Conservation (phyloP, 2,888 invertebrate species). For the Zeuzera pyrina region DNA sequence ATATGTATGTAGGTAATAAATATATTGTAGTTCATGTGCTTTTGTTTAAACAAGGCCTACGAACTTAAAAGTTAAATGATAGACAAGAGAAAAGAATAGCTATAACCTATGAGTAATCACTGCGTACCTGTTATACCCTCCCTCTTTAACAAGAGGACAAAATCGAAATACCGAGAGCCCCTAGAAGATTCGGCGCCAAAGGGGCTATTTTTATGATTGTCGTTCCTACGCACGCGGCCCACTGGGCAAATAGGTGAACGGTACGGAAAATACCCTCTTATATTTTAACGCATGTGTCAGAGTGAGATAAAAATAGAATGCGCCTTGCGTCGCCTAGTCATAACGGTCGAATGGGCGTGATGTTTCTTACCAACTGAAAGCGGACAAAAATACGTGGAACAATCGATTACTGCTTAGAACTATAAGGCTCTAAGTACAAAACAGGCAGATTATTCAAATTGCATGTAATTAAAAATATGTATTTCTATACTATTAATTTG, state of each 20-base stretch:
- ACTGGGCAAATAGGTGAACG: constrained; percentile 65
- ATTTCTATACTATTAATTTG: no score
- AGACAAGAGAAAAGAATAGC: no score
- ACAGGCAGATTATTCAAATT: constrained; percentile 1
- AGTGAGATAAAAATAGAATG: constrained; percentile 56
- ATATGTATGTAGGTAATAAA: no score
- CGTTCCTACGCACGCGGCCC: constrained; percentile 67
- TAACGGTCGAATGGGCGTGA: constrained; percentile 74
- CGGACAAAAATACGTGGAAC: constrained; percentile 71
- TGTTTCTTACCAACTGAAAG: constrained; percentile 71
- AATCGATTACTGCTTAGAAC: constrained; percentile 51
- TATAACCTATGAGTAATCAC: no score
- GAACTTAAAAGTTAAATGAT: no score
- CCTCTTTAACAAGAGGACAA: constrained; percentile 58
- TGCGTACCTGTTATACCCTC: constrained; percentile 32
- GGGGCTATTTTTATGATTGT: constrained; percentile 73
- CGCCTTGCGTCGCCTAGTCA: constrained; percentile 66
- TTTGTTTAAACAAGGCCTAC: no score
- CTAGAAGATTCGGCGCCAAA: constrained; percentile 69
- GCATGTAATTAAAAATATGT: no score
- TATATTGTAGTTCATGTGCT: no score
- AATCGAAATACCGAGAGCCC: constrained; percentile 62
- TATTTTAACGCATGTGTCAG: constrained; percentile 62
- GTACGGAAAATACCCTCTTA: constrained; percentile 41
- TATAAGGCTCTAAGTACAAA: constrained; percentile 47